These are phyloP conservation scores for Andrena cerasifolii DNA, from an alignment of 1,140 invertebrate species.

Conservation along the genomic window DNA sequence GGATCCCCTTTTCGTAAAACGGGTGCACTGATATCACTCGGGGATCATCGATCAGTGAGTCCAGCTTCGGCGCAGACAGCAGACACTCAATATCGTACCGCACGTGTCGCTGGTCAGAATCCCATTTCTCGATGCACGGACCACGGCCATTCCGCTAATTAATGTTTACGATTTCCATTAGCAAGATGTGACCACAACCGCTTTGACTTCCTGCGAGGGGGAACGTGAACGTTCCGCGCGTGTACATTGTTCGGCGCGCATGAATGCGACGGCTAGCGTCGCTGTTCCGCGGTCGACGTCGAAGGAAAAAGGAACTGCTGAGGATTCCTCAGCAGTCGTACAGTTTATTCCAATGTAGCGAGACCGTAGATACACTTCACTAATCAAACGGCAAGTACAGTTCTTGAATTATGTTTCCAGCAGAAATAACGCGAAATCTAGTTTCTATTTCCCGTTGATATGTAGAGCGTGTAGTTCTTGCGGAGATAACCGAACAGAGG, in stretches of 20 bases:
- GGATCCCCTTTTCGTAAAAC: background rate
- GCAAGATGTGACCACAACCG: conserved; percentile 69
- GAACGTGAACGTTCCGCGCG: conserved; percentile 2
- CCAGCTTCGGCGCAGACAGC: background rate
- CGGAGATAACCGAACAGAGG: too few relatives aligned
- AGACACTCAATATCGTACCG: background rate
- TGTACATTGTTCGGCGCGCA: too few relatives aligned
- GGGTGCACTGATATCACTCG: background rate
- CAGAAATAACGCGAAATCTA: too few relatives aligned
- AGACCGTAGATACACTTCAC: too few relatives aligned
- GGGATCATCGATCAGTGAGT: conserved; percentile 8
- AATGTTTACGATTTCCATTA: conserved; percentile 79
- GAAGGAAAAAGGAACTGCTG: background rate
- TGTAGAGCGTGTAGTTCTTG: background rate
- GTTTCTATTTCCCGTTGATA: background rate
- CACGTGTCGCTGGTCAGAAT: conserved; percentile 53
- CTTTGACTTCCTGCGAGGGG: conserved; percentile 68
- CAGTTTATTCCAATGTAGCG: background rate
- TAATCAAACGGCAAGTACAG: too few relatives aligned
- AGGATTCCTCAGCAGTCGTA: background rate
- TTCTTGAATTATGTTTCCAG: too few relatives aligned
- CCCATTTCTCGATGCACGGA: conserved; percentile 67
- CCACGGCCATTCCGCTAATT: conserved; percentile 72
- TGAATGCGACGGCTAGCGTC: background rate
- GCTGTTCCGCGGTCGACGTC: conserved; percentile 31